Evolutionary conservation across 2,797 vertebrate genomes (phyloP).

Genomic region (Spinus pinus): DNA sequence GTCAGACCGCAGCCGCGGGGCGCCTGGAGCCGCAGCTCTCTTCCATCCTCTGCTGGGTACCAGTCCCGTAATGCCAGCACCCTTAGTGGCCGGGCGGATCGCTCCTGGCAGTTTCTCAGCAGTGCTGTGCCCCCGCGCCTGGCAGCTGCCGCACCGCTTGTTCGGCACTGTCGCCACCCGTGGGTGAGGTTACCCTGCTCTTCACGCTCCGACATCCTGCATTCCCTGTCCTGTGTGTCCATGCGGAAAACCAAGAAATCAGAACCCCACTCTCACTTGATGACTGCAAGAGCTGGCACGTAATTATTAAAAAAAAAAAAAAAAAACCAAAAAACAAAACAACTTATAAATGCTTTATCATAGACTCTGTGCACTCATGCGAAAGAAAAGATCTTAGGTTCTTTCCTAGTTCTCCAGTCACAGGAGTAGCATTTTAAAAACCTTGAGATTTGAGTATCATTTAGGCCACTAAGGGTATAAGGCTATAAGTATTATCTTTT

Average conservation of each 20-base stretch:
- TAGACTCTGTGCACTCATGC: rapidly evolving
- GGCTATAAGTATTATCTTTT: background rate
- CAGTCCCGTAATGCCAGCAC: rapidly evolving
- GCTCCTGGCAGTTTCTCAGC: rapidly evolving
- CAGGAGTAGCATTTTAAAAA: background rate
- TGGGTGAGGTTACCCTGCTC: rapidly evolving
- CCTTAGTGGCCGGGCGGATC: rapidly evolving
- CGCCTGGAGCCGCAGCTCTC: rapidly evolving
- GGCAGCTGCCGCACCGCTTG: rapidly evolving
- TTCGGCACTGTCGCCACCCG: rapidly evolving
- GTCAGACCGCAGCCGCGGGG: rapidly evolving
- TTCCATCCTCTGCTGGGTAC: rapidly evolving
- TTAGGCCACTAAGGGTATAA: background rate
- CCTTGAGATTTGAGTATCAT: too few species aligned
- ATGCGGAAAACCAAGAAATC: rapidly evolving
- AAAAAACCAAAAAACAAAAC: background rate
- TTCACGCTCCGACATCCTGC: rapidly evolving
- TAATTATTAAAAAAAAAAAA: too few species aligned
- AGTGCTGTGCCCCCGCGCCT: rapidly evolving
- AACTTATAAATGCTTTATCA: rapidly evolving
- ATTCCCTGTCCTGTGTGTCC: rapidly evolving
- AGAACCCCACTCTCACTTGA: rapidly evolving
- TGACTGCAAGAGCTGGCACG: background rate
- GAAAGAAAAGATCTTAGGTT: background rate
- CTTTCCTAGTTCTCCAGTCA: rapidly evolving